phyloP scores from a whole-genome alignment of 1,140 invertebrate species.

The Babylonia areolata region DNA sequence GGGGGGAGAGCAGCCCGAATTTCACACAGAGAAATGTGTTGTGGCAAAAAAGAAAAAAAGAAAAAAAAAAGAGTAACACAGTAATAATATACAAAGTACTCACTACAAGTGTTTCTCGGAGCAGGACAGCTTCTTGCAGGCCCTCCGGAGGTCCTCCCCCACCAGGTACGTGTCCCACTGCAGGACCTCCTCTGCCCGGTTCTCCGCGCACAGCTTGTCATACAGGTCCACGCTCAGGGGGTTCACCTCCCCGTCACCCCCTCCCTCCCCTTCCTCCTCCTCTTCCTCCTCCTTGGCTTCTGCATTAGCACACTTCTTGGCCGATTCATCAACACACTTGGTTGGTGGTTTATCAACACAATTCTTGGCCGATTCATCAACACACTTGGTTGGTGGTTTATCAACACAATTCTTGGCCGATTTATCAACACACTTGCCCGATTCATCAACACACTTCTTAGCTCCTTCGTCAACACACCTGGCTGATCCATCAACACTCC shows the following conservation, averaged over 20 bases:
- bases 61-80: background rate
- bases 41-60: background rate
- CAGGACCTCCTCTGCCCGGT: background rate
- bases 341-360: too few species aligned
- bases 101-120: slow-evolving; percentile 6
- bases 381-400: too few species aligned
- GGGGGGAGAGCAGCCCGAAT: too few species aligned
- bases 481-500: too few species aligned
- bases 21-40: too few species aligned
- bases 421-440: too few species aligned
- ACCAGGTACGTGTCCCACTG: background rate
- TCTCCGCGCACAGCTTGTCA: background rate
- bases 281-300: background rate
- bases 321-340: too few species aligned
- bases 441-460: too few species aligned
- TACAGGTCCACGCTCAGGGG: background rate
- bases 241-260: background rate
- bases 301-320: background rate
- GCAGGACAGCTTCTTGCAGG: background rate
- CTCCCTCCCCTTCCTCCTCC: background rate
- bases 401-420: too few species aligned
- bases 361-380: too few species aligned
- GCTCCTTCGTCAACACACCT: too few species aligned
- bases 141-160: background rate
- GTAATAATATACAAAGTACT: background rate